Percentiles rank a stretch among this genome's conserved stretches.
These are phyloP conservation scores for Plestiodon gilberti DNA, from an alignment of 2,113 vertebrate genomes.

Conservation along the genomic window DNA sequence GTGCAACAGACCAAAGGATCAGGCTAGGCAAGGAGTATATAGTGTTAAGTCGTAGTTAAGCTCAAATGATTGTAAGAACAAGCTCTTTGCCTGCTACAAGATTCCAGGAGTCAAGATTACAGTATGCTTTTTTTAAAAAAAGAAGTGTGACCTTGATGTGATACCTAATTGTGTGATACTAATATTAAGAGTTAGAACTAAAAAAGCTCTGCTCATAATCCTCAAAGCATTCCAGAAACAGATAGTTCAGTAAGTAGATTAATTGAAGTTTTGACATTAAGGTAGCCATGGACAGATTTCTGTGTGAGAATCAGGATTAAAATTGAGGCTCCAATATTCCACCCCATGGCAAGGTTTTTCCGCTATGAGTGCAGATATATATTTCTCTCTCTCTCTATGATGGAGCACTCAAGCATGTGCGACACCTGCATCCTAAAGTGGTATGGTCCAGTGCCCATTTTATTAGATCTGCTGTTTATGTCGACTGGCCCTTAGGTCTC, in stretches of 20 bases:
- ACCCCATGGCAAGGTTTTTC: background rate
- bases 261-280: background rate
- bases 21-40: background rate
- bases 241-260: background rate
- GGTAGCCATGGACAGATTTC: background rate
- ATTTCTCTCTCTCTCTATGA: rapidly evolving
- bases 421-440: background rate
- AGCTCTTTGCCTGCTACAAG: background rate
- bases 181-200: background rate
- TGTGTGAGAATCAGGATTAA: background rate
- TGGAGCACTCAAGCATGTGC: background rate
- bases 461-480: background rate
- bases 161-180: background rate
- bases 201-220: background rate
- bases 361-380: background rate
- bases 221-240: conserved; percentile 4
- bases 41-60: background rate
- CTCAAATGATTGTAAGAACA: background rate
- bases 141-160: background rate
- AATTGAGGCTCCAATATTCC: background rate
- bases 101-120: background rate
- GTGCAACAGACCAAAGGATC: background rate
- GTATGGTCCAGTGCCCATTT: conserved; percentile 6
- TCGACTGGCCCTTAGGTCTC: background rate
- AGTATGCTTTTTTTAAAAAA: background rate